phyloP scores from a whole-genome alignment of 2,888 invertebrate genomes.

The Apeira syringaria region DNA sequence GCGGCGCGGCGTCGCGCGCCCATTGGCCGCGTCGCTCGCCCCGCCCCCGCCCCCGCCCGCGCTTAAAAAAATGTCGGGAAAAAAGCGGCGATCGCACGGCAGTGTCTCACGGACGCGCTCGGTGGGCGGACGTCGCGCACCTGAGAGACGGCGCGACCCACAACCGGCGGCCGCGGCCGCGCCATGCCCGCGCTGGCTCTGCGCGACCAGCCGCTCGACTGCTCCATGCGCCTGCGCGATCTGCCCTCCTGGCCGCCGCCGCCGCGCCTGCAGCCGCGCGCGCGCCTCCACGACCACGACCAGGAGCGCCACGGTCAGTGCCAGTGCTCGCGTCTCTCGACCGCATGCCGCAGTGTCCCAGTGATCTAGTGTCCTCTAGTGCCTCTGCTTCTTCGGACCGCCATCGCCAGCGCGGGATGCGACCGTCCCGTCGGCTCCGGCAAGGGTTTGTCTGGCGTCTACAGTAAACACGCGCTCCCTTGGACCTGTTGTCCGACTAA shows the following conservation, averaged over 20 bases:
- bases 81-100: slow-evolving; percentile 69
- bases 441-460: slow-evolving; percentile 5
- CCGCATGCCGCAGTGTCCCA: slow-evolving; percentile 21
- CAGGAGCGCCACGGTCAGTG: slow-evolving; percentile 59
- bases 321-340: slow-evolving; percentile 2
- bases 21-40: slow-evolving; percentile 62
- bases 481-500: slow-evolving; percentile 14
- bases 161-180: slow-evolving; percentile 83
- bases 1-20: slow-evolving; percentile 44
- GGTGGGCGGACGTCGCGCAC: slow-evolving; percentile 66
- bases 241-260: slow-evolving; percentile 63
- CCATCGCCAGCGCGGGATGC: not conserved
- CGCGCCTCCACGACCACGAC: slow-evolving; percentile 37
- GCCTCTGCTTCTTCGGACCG: not conserved
- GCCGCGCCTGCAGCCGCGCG: slow-evolving; percentile 41
- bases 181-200: slow-evolving; percentile 87
- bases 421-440: not conserved
- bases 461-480: slow-evolving; percentile 6
- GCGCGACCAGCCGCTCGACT: slow-evolving; percentile 88
- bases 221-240: slow-evolving; percentile 86
- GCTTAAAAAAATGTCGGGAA: slow-evolving; percentile 63
- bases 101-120: slow-evolving; percentile 75
- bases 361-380: slow-evolving; percentile 9
- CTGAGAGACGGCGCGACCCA: slow-evolving; percentile 70
- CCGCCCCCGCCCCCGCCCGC: slow-evolving; percentile 75